Base-by-base conservation (phyloP, 2,113 vertebrate species). In the Corythaixoides concolor region DNA sequence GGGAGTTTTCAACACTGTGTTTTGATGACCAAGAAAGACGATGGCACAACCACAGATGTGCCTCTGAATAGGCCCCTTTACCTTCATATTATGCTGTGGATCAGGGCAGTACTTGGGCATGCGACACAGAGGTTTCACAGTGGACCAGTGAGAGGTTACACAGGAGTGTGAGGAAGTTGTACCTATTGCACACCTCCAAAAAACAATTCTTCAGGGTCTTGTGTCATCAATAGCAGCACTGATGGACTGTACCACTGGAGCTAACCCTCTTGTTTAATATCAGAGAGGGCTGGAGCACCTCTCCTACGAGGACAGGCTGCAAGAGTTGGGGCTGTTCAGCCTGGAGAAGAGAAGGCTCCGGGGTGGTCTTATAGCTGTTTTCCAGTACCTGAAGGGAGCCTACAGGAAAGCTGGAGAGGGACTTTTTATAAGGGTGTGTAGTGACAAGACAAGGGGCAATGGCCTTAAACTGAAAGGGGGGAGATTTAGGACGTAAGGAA, bases 71-170 rank as follows among this genome's bases (percentile, higher is more conserved):
- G 67, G 26, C 26, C 37, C 45, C 33, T 22, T 53, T 3, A 1
- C 3, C 9, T 90, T 18, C 9, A 2, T 4, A 7, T 2, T 37
- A 15, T 21, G 37, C 27, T 49, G 30, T 15, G 49, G 58, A 5
- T 6, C 50, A 12, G 43, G 47, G 33, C 32, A 5, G 8, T 53
- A 12, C 9, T 26, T 35, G 45, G 43, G 14, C 28, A 10, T 0
- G 0, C 1, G 0, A 12, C 47, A 6, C 22, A 24, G 32, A 58
- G 43, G 17, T 15, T 64, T 62, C 35, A 4, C 16, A 19, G 52
- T 24, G 37, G 43, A 62, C 3, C 10, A 26, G 3, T 2, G 30
- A 72, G 43, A 47, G 6, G 26, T 74, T 45, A 53, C 20, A 27
- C 21, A 32, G 28, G 7, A 22, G 4, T 30, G 12, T 1, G 8